Evolutionary conservation across 2,797 vertebrate species (phyloP).

Genomic region (Peromyscus eremicus): DNA sequence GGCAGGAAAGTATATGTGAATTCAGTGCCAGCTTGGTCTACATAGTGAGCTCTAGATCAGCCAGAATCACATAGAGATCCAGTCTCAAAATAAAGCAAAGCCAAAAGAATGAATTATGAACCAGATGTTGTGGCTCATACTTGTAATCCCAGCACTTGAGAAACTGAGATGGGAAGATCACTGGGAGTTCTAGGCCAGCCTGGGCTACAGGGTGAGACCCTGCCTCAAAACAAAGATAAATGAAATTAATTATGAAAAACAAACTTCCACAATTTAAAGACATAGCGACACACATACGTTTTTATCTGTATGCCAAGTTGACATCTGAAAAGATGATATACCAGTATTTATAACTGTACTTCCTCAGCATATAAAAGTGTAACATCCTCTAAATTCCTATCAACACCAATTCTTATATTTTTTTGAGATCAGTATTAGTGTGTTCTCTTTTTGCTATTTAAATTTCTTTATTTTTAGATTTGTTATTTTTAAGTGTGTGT

Average conservation of each 20-base stretch:
- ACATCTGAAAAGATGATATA: not conserved
- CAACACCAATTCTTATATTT: not conserved
- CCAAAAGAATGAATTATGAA: conserved; percentile 50
- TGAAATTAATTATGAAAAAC: conserved; percentile 47
- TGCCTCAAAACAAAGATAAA: not conserved
- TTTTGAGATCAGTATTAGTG: conserved; percentile 29
- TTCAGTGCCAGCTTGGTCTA: not conserved
- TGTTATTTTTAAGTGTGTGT: not conserved
- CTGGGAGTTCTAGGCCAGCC: not conserved
- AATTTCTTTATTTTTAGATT: conserved; percentile 13
- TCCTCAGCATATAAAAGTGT: conserved; percentile 11
- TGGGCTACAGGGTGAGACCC: not conserved
- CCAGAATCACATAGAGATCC: not conserved
- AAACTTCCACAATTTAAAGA: conserved; percentile 54
- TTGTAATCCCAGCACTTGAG: not conserved
- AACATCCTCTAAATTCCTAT: not conserved
- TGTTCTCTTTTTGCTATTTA: conserved; percentile 9
- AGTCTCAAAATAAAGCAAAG: not conserved
- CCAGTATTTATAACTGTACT: not conserved
- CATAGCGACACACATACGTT: conserved; percentile 3
- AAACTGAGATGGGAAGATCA: not conserved
- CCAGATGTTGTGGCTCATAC: not conserved
- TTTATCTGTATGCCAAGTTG: not conserved
- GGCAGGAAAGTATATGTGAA: not conserved
- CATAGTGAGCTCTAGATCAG: not conserved